Base-by-base conservation (phyloP, 2,888 invertebrate genomes). In the Drosophila macrospina region DNA sequence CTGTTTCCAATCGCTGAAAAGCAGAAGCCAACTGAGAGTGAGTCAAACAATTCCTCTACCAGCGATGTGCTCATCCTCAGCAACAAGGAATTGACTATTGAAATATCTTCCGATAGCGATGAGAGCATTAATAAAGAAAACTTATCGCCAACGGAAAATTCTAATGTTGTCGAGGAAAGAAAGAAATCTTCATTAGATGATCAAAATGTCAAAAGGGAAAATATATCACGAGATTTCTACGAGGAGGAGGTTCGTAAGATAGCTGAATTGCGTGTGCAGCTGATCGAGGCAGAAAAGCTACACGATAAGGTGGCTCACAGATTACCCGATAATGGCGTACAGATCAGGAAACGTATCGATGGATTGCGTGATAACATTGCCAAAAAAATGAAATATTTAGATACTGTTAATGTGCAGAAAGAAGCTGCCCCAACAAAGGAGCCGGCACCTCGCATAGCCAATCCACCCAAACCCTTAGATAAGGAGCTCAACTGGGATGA, bases 281-380 rank as follows among this genome's bases (percentile, higher is more conserved):
- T 93, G 1, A 89, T 89, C 4, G 93, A 91, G 72, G 86, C 89
- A 0, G 74, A 88, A 48, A 89, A 80, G 32, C 78, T 92, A 5
- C 62, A 78, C 3, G 85, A 88, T 6, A 90, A 85, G 62, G 72
- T 91, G 3, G 82, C 87, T 0, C 68, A 75, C 24, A 91, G 82
- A 66, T 91, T 96, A 5, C 95, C 95, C 0, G 96, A 96, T 84
- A 93, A 94, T n/a, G 96, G 96, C 0, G 89, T 91, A 16, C 93
- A 93, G 83, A 91, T 96, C 55, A 90, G 92, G 0, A 90, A 93
- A 45, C 93, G 94, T 24, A 93, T 94, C 20, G 89, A 91, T 0
- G 80, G 82, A 0, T 86, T 95, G 24, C 93, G 93, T 80, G 78
- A 73, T 1, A 92, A 93, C 69, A 91, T 94, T 20, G 89, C 91